phyloP scores from a whole-genome alignment of 2,888 invertebrate genomes.

The Malthinus flaveolus region DNA sequence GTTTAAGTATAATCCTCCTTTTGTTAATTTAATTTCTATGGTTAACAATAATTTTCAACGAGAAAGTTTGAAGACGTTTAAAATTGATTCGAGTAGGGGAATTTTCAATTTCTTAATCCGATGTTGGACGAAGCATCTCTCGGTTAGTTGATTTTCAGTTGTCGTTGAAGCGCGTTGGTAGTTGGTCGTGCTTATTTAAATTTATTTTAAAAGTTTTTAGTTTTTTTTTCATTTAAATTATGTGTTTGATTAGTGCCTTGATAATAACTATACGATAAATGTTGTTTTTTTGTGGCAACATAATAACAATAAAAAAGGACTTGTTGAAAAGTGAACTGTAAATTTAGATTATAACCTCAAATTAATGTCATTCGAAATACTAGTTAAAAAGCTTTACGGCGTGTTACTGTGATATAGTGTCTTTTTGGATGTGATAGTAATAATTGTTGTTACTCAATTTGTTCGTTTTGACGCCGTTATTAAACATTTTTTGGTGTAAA shows the following conservation, averaged over 20 bases:
- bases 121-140: too few relatives aligned
- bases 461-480: constrained; percentile 1
- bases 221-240: not conserved
- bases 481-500: constrained; percentile 14
- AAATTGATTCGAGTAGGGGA: too few relatives aligned
- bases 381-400: constrained; percentile 2
- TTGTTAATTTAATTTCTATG: too few relatives aligned
- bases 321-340: constrained; percentile 4
- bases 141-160: not conserved
- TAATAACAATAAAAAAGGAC: constrained; percentile 3
- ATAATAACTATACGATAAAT: not conserved
- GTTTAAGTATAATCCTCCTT: too few relatives aligned
- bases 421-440: constrained; percentile 21
- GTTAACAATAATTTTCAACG: too few relatives aligned
- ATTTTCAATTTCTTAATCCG: too few relatives aligned
- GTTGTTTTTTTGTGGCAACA: too few relatives aligned
- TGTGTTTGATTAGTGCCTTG: constrained; percentile 6
- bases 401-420: constrained; percentile 24
- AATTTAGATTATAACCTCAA: constrained; percentile 24
- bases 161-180: not conserved
- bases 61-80: too few relatives aligned
- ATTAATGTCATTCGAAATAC: constrained; percentile 16
- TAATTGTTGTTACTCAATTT: not conserved
- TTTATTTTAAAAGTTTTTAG: constrained; percentile 2
- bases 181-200: not conserved